Percentiles rank a stretch among this genome's conserved stretches.
Conservation (phyloP, 1,140 invertebrate genomes). For the Leucophenga varia region DNA sequence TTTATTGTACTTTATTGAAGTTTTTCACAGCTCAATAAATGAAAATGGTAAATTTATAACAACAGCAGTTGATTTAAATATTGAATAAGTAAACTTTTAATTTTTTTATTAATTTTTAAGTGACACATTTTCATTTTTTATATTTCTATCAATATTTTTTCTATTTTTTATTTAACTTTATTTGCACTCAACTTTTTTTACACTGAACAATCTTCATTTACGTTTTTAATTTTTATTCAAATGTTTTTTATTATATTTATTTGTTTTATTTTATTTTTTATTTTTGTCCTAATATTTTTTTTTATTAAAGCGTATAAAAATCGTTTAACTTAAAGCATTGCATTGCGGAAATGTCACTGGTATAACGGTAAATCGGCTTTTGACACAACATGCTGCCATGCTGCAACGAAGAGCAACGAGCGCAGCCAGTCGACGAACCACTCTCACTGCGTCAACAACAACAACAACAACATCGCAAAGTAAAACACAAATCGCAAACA, state of each 20-base stretch:
- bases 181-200: no score
- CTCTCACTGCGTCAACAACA: slow-evolving; percentile 47
- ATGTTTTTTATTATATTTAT: no score
- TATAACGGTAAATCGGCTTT: slow-evolving; percentile 52
- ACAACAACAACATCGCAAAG: slow-evolving; percentile 20
- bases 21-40: no score
- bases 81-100: neutral
- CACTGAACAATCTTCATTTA: no score
- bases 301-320: no score
- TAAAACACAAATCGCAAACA: slow-evolving; percentile 3
- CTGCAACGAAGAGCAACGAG: slow-evolving; percentile 17
- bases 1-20: no score
- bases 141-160: neutral
- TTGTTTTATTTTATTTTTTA: no score
- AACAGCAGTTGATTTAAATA: neutral
- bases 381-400: slow-evolving; percentile 36
- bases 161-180: slow-evolving; percentile 4
- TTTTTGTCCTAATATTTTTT: no score
- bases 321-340: neutral
- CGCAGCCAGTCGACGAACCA: slow-evolving; percentile 45
- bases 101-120: neutral
- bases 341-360: slow-evolving; percentile 42
- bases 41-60: no score
- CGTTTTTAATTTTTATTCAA: no score
- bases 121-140: slow-evolving; percentile 5